Evolutionary conservation across 2,113 vertebrate genomes (phyloP), one percentile per base, ranked within the genome.

Genomic region (Poecilia latipinna): DNA sequence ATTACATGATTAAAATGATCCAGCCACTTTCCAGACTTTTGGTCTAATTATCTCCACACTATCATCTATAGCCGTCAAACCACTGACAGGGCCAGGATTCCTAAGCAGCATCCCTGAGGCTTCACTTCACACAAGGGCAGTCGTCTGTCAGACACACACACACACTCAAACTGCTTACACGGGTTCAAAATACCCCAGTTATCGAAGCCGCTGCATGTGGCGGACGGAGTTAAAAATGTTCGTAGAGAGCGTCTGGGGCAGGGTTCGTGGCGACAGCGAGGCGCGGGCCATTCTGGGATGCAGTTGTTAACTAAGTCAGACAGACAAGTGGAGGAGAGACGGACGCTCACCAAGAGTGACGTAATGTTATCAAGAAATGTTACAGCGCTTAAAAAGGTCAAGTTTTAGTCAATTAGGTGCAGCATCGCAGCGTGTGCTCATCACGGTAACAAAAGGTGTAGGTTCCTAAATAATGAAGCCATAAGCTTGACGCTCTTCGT

Each of bases 271-370:
- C 92, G 94, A 92, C 92, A 91, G 70, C 8, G 82, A 82, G 94
- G 89, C 91, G 88, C 85, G 80, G 42, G 89, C 92, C 93, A 93
- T 93, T 94, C 92, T 93, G 82, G 85, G 66, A 86, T 85, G 44
- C 76, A 13, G 60, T 39, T 62, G 44, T 81, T 80, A 74, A 86
- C 66, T 81, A 65, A 79, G 75, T 73, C 80, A 86, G 69, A 68
- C 17, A 81, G 72, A 85, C 77, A 86, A 78, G 89, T 84, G 83
- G 32, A 29, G n/a, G 44, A 57, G 54, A 31, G 35, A 81, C 33
- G 17, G 60, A 70, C 37, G 67, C 11, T 12, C 5, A 15, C 67
- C 72, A 69, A 37, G 48, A 57, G n/a, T 11, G 13, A n/a, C 24
- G 11, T 61, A 24, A 67, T 61, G 48, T 28, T 26, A 19, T 65